Evolutionary conservation across 2,888 invertebrate genomes (phyloP), one percentile per base, ranked within the genome.

Genomic region (Euphydryas editha): DNA sequence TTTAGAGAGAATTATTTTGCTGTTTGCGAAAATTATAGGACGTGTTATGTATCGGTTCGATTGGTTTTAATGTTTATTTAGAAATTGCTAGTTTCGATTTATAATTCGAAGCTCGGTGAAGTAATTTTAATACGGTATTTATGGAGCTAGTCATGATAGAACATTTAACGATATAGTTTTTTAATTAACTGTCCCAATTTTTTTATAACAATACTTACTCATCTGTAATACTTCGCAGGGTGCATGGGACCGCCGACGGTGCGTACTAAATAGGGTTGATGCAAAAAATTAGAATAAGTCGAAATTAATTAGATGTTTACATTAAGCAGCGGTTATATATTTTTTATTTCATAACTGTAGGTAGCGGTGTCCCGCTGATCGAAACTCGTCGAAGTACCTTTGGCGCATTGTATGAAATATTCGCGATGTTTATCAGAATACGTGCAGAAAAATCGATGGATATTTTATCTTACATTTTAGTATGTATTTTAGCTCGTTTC

Each of bases 221-320:
- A 51, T 51, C 30, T 15, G 30, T n/a, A 10, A 30, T 54, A 24
- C 54, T 36, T n/a, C 17, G 54, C 30, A 17, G 30, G 54, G 54
- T 30, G 36, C 54, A 54, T 36, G 17, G 67, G 78, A 76, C 78
- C 77, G 72, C 77, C 76, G 66, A 74, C 76, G 13, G 75, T 63
- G 76, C 69, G 69, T 59, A 71, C 66, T 68, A 68, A 69, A 70
- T 72, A 72, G 68, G 68, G 69, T 60, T 65, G 71, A 64, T 44
- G 72, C 73, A 78, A 78, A 77, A 78, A 75, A 73, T 72, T 73
- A 72, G 72, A 70, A 75, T 75, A 77, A 71, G 74, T 72, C 72
- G 74, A 77, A 75, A 75, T 75, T 73, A 75, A 76, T 74, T 72
- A 75, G 70, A 70, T 62, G 70, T 68, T 69, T 70, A 72, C 72